phyloP scores from a whole-genome alignment of 2,797 vertebrate species.

The Remorina albescens region DNA sequence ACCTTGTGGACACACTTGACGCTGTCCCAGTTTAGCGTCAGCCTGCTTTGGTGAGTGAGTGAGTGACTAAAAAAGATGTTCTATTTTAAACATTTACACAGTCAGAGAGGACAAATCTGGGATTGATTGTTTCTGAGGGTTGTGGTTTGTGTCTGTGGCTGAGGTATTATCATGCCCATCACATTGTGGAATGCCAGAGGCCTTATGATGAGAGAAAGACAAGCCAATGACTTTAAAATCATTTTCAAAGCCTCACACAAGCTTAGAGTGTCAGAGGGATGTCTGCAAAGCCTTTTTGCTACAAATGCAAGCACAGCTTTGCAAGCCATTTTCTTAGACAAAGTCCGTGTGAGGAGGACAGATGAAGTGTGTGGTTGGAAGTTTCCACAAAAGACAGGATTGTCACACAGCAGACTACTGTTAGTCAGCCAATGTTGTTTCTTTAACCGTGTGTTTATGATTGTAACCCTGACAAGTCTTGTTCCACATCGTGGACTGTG shows the following conservation, averaged over 20 bases:
- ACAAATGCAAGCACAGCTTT: background rate
- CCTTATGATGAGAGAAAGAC: background rate
- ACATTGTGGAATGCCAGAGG: conserved; percentile 26
- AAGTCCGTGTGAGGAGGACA: background rate
- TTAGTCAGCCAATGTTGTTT: background rate
- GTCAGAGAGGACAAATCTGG: background rate
- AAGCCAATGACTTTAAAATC: conserved; percentile 31
- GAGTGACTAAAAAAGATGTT: background rate
- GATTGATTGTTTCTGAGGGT: background rate
- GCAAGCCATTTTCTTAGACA: background rate
- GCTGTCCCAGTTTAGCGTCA: conserved; percentile 9
- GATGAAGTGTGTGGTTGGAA: too few species aligned
- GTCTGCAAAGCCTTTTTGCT: conserved; percentile 5
- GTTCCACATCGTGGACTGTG: background rate
- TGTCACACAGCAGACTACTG: background rate
- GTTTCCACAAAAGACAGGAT: too few species aligned
- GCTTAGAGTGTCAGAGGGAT: background rate
- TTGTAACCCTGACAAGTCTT: background rate
- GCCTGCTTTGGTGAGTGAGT: background rate
- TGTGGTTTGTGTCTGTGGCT: background rate
- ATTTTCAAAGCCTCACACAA: background rate
- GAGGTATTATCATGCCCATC: conserved; percentile 1
- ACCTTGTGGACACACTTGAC: conserved; percentile 21
- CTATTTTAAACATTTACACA: background rate
- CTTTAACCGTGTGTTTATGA: background rate